phyloP scores from a whole-genome alignment of 64 coral and sea anemone genomes.

The Montipora cactus region DNA sequence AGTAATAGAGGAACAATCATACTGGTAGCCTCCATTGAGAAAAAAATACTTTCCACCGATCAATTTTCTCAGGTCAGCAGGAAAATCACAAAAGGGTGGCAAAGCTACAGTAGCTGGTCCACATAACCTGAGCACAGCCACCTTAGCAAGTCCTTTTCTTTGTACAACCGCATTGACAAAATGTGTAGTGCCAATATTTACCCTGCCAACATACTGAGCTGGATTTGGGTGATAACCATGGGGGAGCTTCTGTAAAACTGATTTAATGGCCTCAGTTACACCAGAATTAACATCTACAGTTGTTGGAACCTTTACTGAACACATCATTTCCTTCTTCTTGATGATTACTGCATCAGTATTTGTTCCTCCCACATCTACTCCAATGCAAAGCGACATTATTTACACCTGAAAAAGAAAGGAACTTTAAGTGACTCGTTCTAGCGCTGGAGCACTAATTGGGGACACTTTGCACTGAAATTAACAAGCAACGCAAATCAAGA shows the following conservation, averaged over 20 bases:
- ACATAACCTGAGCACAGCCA: slow-evolving; percentile 88
- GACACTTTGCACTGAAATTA: no score
- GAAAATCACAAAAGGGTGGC: slow-evolving; percentile 92
- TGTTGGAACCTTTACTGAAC: slow-evolving; percentile 82
- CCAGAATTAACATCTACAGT: slow-evolving; percentile 82
- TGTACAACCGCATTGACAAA: slow-evolving; percentile 98
- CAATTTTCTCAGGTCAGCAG: slow-evolving; percentile 70
- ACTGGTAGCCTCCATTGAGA: slow-evolving; percentile 92
- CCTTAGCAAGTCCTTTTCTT: slow-evolving; percentile 70
- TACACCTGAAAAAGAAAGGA: not conserved
- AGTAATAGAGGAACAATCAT: slow-evolving; percentile 67
- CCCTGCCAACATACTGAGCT: slow-evolving; percentile 52
- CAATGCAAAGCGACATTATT: slow-evolving; percentile 70
- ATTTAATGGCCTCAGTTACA: slow-evolving; percentile 65
- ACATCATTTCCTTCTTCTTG: slow-evolving; percentile 48
- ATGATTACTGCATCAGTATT: slow-evolving; percentile 95
- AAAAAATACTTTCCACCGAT: slow-evolving; percentile 76
- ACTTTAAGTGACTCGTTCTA: not conserved
- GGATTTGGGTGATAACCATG: slow-evolving; percentile 61
- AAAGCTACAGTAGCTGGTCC: slow-evolving; percentile 85
- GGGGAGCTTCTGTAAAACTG: slow-evolving; percentile 67
- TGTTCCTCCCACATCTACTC: slow-evolving; percentile 98
- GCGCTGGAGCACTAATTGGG: no score
- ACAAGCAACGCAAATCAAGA: no score
- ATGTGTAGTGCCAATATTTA: slow-evolving; percentile 97